Conservation (phyloP, 2,888 invertebrate genomes). For the Synanthedon tipuliformis region DNA sequence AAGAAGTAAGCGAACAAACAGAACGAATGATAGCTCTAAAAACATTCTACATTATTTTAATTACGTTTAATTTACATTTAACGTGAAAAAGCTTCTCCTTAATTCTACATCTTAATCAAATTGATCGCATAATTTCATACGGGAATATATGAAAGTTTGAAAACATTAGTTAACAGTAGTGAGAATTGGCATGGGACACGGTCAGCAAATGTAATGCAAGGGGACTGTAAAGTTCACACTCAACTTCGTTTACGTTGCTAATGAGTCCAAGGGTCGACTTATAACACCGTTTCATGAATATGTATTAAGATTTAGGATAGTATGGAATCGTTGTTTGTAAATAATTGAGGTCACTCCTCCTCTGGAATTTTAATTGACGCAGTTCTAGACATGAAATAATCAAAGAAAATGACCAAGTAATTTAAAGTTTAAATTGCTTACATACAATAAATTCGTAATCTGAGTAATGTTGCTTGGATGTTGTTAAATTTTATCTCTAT, state of each 20-base stretch:
- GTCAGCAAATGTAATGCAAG: not conserved
- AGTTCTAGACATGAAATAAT: not conserved
- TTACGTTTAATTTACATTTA: too few species aligned
- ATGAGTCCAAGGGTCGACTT: conserved; percentile 38
- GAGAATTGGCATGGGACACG: not conserved
- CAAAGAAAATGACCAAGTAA: not conserved
- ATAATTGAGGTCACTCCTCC: conserved; percentile 34
- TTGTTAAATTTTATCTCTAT: too few species aligned
- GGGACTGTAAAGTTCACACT: conserved; percentile 25
- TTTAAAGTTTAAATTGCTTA: not conserved
- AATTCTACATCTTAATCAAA: too few species aligned
- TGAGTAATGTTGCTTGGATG: too few species aligned
- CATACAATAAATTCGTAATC: not conserved
- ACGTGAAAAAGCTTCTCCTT: too few species aligned
- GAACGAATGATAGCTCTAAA: too few species aligned
- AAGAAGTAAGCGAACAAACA: too few species aligned
- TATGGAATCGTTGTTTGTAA: conserved; percentile 35
- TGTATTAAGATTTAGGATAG: conserved; percentile 50
- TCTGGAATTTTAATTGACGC: conserved; percentile 33
- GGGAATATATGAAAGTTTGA: too few species aligned
- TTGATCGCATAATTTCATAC: too few species aligned
- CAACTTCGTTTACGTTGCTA: conserved; percentile 34
- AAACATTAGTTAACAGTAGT: too few species aligned
- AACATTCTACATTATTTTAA: too few species aligned
- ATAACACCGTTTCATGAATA: conserved; percentile 52